Base-by-base conservation (phyloP, 2,888 invertebrate species). In the Sicus ferrugineus region DNA sequence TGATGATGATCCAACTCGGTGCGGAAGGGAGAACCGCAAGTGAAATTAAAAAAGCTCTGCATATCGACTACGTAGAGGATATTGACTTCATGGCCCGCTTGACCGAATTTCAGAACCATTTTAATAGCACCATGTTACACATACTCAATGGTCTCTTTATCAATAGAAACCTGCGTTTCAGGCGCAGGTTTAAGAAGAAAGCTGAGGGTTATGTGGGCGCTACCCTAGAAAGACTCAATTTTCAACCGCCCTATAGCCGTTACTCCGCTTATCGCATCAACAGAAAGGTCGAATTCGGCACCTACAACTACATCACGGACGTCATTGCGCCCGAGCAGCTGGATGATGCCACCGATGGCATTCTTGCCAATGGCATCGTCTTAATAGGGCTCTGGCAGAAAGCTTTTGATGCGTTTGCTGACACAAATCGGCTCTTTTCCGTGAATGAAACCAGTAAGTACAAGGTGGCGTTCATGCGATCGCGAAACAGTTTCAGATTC, bases 1-100 rank as follows among this genome's bases (percentile, higher is more conserved):
- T 82, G 34, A 81, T 81, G 0, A 66, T 82, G 69, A 79, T 77
- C 63, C 82, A 81, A 67, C 81, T 81, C 30, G 82, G 81, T 1
- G 82, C 82, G 0, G 77, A 76, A 66, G 82, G 82, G 1, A 67
- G 68, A 7, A 81, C 82, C 2, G 82, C 82, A 1, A 50, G 70
- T 11, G 82, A 82, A 56, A 31, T 82, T 68, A 81, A 82, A 50
- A 77, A 73, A 48, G 78, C 79, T 11, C 69, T 82, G 54, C 82
- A 82, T 68, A 82, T n/a, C 78, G 42, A 38, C 38, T 38, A 11
- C 38, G 38, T 11, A 38, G n/a, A n/a, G n/a, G n/a, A n/a, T n/a
- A n/a, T n/a, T n/a, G n/a, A n/a, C n/a, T n/a, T n/a, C n/a, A n/a
- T n/a, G n/a, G n/a, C n/a, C n/a, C n/a, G n/a, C n/a, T n/a, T n/a